These are phyloP conservation scores for Castor canadensis DNA, from an alignment of 2,113 vertebrate species.

Conservation along the genomic window DNA sequence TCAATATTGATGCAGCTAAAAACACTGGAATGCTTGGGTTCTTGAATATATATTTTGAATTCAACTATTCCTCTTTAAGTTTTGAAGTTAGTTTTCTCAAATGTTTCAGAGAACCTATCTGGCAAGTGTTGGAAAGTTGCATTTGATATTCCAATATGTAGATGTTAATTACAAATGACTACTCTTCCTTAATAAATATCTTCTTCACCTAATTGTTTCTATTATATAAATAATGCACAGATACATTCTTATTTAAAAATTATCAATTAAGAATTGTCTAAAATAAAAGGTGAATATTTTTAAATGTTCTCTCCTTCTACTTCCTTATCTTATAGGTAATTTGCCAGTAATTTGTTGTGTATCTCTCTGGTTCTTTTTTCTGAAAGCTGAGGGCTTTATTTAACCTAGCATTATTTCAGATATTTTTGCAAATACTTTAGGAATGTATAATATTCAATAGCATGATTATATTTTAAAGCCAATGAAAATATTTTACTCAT, in stretches of 20 bases:
- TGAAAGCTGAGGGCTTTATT: not conserved
- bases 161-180: not conserved
- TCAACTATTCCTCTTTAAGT: not conserved
- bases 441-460: not conserved
- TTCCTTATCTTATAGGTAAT: not conserved
- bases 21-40: not conserved
- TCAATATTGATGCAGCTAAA: not conserved
- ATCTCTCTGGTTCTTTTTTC: not conserved
- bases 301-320: not conserved
- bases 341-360: not conserved
- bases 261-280: not conserved
- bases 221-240: not conserved
- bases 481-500: not conserved
- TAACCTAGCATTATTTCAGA: not conserved
- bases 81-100: not conserved
- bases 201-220: not conserved
- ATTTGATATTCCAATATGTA: not conserved
- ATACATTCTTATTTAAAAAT: not conserved
- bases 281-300: not conserved
- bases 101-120: not conserved
- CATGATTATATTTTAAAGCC: not conserved
- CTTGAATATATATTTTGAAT: not conserved
- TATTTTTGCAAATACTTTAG: slow-evolving; percentile 1
- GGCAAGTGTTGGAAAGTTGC: not conserved
- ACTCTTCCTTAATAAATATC: not conserved